Percentiles rank a stretch among this genome's conserved stretches.
Evolutionary conservation across 2,888 invertebrate genomes (phyloP).

Genomic region (Actias luna): DNA sequence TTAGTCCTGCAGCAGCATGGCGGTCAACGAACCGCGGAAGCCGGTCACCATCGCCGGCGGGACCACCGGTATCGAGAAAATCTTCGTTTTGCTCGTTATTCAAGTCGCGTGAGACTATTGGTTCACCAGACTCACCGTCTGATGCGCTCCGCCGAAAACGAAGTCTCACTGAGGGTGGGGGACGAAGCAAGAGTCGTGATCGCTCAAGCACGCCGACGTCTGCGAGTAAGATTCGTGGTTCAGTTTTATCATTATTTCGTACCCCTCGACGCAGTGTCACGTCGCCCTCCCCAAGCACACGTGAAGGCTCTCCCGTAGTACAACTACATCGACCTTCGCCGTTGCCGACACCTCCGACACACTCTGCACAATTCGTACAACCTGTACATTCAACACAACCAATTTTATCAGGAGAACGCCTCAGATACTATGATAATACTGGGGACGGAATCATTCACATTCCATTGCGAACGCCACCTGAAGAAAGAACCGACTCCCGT

Average conservation of each 20-base stretch:
- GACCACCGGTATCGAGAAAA: slow-evolving; percentile 85
- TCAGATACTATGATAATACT: slow-evolving; percentile 84
- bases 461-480: slow-evolving; percentile 88
- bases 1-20: slow-evolving; percentile 30
- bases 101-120: slow-evolving; percentile 85
- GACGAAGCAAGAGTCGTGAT: slow-evolving; percentile 86
- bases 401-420: slow-evolving; percentile 42
- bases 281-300: slow-evolving; percentile 61
- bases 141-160: slow-evolving; percentile 66
- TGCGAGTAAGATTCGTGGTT: slow-evolving; percentile 81
- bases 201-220: slow-evolving; percentile 82
- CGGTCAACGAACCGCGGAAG: slow-evolving; percentile 42
- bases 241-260: slow-evolving; percentile 86
- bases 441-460: slow-evolving; percentile 86
- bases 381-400: slow-evolving; percentile 21
- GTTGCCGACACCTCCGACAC: slow-evolving; percentile 33
- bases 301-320: slow-evolving; percentile 58
- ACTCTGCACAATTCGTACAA: slow-evolving; percentile 11
- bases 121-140: slow-evolving; percentile 84
- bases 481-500: slow-evolving; percentile 68
- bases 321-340: slow-evolving; percentile 46
- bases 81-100: slow-evolving; percentile 92
- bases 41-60: slow-evolving; percentile 86
- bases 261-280: slow-evolving; percentile 69
- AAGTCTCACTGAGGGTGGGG: slow-evolving; percentile 73